phyloP scores from a whole-genome alignment of 1,140 invertebrate genomes.

The Babylonia areolata region DNA sequence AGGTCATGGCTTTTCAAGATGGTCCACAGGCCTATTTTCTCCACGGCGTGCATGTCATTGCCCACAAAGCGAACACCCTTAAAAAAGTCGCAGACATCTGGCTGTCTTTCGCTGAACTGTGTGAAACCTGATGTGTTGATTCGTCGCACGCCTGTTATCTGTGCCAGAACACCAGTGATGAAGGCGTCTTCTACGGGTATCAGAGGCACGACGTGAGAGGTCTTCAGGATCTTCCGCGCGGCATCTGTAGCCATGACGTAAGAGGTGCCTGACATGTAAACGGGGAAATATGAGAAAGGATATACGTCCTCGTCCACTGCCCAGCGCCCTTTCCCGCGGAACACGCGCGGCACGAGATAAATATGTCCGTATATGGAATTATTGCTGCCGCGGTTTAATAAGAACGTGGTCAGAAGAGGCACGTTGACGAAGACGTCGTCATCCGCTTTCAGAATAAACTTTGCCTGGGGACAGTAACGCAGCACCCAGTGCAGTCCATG shows the following conservation, averaged over 20 bases:
- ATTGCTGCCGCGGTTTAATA: slow-evolving; percentile 42
- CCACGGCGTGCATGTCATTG: slow-evolving; percentile 37
- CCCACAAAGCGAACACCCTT: slow-evolving; percentile 21
- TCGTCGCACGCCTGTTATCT: slow-evolving; percentile 51
- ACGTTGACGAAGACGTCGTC: slow-evolving; percentile 79
- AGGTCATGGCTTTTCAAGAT: neutral
- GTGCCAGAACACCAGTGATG: slow-evolving; percentile 75
- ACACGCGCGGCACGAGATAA: too few species aligned
- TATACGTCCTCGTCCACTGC: slow-evolving; percentile 56
- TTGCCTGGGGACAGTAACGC: slow-evolving; percentile 67
- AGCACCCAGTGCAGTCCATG: slow-evolving; percentile 78
- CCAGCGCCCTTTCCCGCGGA: slow-evolving; percentile 58
- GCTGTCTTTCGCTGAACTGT: slow-evolving; percentile 1
- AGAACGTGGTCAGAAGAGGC: slow-evolving; percentile 53
- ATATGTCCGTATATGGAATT: slow-evolving; percentile 43
- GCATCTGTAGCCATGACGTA: slow-evolving; percentile 66
- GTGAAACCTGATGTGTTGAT: slow-evolving; percentile 45
- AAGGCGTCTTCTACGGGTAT: slow-evolving; percentile 76
- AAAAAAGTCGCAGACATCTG: slow-evolving; percentile 38
- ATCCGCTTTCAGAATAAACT: slow-evolving; percentile 77
- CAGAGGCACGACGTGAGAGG: slow-evolving; percentile 58
- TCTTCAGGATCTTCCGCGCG: slow-evolving; percentile 51
- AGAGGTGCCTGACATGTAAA: slow-evolving; percentile 64
- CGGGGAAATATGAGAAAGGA: slow-evolving; percentile 60
- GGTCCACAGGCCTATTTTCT: slow-evolving; percentile 22